Evolutionary conservation across 2,113 vertebrate species (phyloP).

Genomic region (Agelaius tricolor): DNA sequence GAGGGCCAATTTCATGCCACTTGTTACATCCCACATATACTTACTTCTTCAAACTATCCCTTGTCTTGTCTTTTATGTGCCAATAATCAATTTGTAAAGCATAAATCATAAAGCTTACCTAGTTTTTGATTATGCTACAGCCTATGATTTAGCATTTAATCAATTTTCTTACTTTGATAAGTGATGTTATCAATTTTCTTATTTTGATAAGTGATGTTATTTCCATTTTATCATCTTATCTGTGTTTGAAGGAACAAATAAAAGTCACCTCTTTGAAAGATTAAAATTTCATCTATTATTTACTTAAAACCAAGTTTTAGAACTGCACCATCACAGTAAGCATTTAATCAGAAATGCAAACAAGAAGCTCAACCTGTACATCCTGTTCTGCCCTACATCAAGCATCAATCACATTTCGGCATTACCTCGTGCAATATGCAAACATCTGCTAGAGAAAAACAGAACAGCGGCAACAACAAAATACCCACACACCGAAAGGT

Average conservation of each 20-base stretch:
- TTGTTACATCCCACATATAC: neutral
- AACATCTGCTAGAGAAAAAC: neutral
- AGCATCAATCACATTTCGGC: neutral
- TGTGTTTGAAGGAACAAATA: constrained; percentile 35
- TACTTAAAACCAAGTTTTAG: constrained; percentile 9
- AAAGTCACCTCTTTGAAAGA: neutral
- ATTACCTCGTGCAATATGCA: neutral
- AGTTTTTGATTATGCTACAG: neutral
- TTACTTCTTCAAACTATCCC: constrained; percentile 21
- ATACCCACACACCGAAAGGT: neutral
- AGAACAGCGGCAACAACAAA: neutral
- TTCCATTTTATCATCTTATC: constrained; percentile 33
- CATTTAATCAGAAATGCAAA: neutral
- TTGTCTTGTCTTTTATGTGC: neutral
- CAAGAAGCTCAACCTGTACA: neutral
- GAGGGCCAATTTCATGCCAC: neutral
- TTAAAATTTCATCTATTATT: neutral
- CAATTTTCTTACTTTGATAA: neutral
- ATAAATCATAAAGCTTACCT: neutral
- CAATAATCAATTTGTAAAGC: constrained; percentile 15
- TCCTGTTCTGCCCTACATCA: neutral
- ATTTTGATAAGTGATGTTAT: neutral
- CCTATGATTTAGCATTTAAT: neutral
- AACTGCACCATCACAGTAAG: neutral
- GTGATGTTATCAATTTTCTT: neutral